Base-by-base conservation (phyloP, 2,797 vertebrate species). In the Chaunax sp. region DNA sequence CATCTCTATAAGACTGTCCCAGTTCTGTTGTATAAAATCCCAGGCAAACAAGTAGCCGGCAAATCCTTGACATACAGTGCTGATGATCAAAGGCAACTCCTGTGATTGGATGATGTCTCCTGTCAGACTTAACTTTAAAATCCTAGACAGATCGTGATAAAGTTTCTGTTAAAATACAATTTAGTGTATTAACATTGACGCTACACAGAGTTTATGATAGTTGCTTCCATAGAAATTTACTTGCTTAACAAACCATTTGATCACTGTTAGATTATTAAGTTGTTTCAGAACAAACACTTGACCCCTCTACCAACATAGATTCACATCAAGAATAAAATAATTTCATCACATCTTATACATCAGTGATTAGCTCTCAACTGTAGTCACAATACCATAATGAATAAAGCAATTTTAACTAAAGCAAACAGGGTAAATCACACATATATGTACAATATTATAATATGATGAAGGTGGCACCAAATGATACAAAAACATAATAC, bases 11-110 rank as follows among this genome's bases (percentile, higher is more conserved):
- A 99, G 95, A 30, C 84, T 84, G 82, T 95, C 91, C 98, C 97
- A 99, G 87, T 97, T 98, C 80, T 98, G 94, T 80, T 98, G 98
- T 44, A 98, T 92, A 71, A 99, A 99, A 87, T 98, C 93, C 97
- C 98, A 99, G n/a, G 93, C 95, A 79, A 96, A 81, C 66, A 99
- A 89, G 82, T 96, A 89, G 20, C 98, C 96, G 13, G 95, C 86
- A 61, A 97, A 94, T 78, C 82, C 88, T 2, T 69, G 90, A 80
- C 92, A 94, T 71, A 95, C 68, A 1, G 90, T 93, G 69, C 4
- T 84, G 81, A 98, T 88, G 82, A 99, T 82, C 69, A 90, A 83
- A 5, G 96, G 93, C 84, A 99, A 64, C 75, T 98, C 96, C 70
- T 96, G 96, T 3, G 95, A 92, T 73, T 92, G 95, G 78, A 99